phyloP scores from a whole-genome alignment of 2,113 vertebrate species.

The Alexandromys fortis region DNA sequence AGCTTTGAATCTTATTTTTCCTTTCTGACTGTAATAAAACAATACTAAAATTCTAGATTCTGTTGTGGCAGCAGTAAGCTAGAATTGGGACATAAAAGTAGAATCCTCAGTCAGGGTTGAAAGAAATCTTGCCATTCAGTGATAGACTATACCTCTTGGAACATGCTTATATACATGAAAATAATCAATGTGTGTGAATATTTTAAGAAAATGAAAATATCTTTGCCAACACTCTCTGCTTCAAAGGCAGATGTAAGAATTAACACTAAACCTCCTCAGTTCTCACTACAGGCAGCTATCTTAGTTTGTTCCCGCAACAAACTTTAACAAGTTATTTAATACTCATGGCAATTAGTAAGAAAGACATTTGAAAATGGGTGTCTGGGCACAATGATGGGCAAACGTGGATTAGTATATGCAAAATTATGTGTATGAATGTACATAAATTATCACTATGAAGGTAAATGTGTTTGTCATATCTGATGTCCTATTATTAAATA shows the following conservation, averaged over 20 bases:
- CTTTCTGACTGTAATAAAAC: constrained; percentile 41
- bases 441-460: not conserved
- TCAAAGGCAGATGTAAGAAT: not conserved
- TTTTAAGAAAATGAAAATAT: constrained; percentile 48
- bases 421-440: not conserved
- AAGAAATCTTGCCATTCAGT: constrained; percentile 36
- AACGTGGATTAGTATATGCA: not conserved
- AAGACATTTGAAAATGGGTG: constrained; percentile 31
- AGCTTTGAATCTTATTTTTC: constrained; percentile 49
- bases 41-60: constrained; percentile 13
- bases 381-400: not conserved
- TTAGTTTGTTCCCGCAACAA: constrained; percentile 52
- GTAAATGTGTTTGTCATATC: not conserved
- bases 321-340: not conserved
- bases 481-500: not conserved
- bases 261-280: constrained; percentile 9
- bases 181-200: not conserved
- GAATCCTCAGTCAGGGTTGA: not conserved
- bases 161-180: constrained; percentile 9
- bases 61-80: not conserved
- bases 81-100: not conserved
- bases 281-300: not conserved
- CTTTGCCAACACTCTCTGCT: constrained; percentile 22
- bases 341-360: not conserved
- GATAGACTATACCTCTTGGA: not conserved